These are phyloP conservation scores for Ceratosolen fusciceps DNA, from an alignment of 1,140 invertebrate species.

Conservation along the genomic window DNA sequence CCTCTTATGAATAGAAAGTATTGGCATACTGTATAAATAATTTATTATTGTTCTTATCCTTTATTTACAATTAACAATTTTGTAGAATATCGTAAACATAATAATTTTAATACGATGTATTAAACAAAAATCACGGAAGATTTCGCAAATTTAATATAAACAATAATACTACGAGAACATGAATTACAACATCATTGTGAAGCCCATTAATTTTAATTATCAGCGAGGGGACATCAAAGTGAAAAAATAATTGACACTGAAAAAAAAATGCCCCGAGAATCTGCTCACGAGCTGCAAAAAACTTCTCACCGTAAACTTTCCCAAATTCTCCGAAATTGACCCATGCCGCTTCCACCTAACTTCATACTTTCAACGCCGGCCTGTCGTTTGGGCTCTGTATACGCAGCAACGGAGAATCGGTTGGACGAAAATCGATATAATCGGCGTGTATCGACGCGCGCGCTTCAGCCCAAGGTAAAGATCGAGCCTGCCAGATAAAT, in stretches of 20 bases:
- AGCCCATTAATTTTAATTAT: slow-evolving; percentile 41
- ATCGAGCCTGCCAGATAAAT: slow-evolving; percentile 50
- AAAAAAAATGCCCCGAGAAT: slow-evolving; percentile 17
- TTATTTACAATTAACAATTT: not conserved
- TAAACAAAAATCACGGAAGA: not conserved
- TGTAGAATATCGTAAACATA: not conserved
- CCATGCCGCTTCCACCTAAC: not conserved
- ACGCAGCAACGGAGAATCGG: slow-evolving; percentile 1
- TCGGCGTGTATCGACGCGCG: slow-evolving; percentile 41
- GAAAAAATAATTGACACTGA: slow-evolving; percentile 43
- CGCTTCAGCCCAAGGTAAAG: slow-evolving; percentile 33
- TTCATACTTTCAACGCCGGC: not conserved
- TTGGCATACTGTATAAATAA: not conserved
- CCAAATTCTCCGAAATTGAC: slow-evolving; percentile 41
- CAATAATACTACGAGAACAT: slow-evolving; percentile 8
- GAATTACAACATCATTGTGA: not conserved
- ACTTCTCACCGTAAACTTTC: slow-evolving; percentile 46
- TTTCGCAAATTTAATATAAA: slow-evolving; percentile 18
- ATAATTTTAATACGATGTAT: no score
- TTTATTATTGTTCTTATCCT: not conserved
- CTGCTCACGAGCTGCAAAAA: slow-evolving; percentile 33
- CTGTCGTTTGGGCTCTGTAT: not conserved
- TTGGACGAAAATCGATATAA: slow-evolving; percentile 40
- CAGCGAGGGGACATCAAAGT: slow-evolving; percentile 36
- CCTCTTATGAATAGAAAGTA: no score